Base-by-base conservation (phyloP, 2,113 vertebrate genomes). In the Aphyosemion australe region DNA sequence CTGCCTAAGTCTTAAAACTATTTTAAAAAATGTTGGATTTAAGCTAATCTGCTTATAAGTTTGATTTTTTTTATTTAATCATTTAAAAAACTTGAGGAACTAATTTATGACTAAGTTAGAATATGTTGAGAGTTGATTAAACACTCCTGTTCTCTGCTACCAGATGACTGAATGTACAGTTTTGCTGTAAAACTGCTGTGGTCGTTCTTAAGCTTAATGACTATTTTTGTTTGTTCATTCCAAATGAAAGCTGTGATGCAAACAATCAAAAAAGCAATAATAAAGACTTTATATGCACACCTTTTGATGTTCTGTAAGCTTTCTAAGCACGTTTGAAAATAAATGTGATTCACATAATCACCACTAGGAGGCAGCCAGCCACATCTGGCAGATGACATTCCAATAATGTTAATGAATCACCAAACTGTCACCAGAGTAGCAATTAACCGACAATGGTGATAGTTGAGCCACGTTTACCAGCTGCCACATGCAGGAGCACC, bases 211-310 rank as follows among this genome's bases (percentile, higher is more conserved):
- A 64, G 57, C 66, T 69, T 8, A 20, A 21, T 8, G 53, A 20
- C 8, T 8, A n/a, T 65, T 55, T 6, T 15, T 37, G 31, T 34
- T 42, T 5, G 31, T 76, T 75, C 39, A 78, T 83, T 87, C 47
- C 69, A 70, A 43, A 26, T 66, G 18, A 26, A 74, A 69, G 15
- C 18, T 76, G 58, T 69, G 21, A 86, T 43, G 46, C 12, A 50
- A 54, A 68, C 76, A 37, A 70, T 62, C 46, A 61, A 80, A 31
- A 62, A 69, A 69, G 63, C 72, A 79, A 74, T 72, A 87, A 84
- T 87, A 89, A 85, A 87, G 48, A 53, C 10, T 60, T 60, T 12
- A 47, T 46, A 31, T 15, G 8, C 21, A 55, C 6, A 1, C 5
- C 55, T 50, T 15, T 14, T 61, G 61, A 1, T 2, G 58, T 12